Evolutionary conservation across 1,140 invertebrate genomes (phyloP), one percentile per base, ranked within the genome.

Genomic region (Drosophila elegans): DNA sequence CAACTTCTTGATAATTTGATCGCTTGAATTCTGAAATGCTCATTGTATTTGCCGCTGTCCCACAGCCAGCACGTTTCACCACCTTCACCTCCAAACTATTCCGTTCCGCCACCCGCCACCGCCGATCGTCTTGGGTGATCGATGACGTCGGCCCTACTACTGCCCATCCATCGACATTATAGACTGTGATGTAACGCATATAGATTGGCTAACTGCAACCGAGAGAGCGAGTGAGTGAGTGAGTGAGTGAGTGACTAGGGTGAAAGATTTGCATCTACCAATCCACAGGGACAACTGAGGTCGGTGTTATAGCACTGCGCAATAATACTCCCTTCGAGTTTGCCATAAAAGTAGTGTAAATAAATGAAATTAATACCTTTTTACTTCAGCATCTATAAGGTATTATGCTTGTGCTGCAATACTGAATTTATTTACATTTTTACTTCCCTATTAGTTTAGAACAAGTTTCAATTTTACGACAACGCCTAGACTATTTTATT

Each of bases 121-220:
- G 39, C 38, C 7, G 25, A 13, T 45, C 53, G 53, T 34, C 16
- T 57, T 52, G 41, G 41, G 36, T 48, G 64, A 62, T 82, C 79
- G 57, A 51, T 80, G 81, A 73, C 77, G 81, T 83, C 56, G 44
- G 12, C 32, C 44, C 52, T 45, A 61, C 52, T 45, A 61, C 49
- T 57, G 29, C 13, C 13, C 16, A 48, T 51, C 38, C 54, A 36
- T 38, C 55, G 49, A 46, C 54, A 61, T 49, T 34, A 10, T 52
- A 21, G 41, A 53, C 72, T 74, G 67, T 81, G 78, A 84, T 84
- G 81, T 84, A 84, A 84, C 67, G 42, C 46, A 52, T 59, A 29
- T 60, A 67, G 56, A 71, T 64, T 72, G 60, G 61, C 52, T 36
- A 55, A 59, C 62, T 60, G 57, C 38, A 71, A 39, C 11, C 39